These are phyloP conservation scores for Rotaria socialis DNA, from an alignment of 2,888 invertebrate species.

Conservation along the genomic window DNA sequence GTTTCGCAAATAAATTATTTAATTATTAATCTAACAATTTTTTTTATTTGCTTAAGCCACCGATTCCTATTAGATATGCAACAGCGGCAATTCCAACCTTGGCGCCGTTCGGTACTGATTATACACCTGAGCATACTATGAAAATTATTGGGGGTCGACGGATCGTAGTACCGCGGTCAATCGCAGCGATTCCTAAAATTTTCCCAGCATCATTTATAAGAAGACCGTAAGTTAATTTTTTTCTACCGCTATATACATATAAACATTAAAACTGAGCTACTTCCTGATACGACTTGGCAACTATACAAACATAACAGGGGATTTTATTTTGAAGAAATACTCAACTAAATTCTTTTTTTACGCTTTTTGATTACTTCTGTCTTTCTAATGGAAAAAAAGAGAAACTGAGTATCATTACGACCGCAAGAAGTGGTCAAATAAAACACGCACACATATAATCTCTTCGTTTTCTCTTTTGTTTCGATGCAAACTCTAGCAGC, in stretches of 20 bases:
- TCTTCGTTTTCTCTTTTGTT: not conserved
- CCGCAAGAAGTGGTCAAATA: not conserved
- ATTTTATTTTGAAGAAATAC: not conserved
- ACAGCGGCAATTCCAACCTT: not conserved
- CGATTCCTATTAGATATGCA: constrained; percentile 1
- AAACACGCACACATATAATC: not conserved
- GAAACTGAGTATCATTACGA: not conserved
- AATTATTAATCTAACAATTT: not conserved
- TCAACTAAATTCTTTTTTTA: not conserved
- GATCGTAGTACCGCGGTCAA: constrained; percentile 46
- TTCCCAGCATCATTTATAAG: not conserved
- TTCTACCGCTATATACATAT: no score
- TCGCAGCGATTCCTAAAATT: not conserved
- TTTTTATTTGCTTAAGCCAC: not conserved
- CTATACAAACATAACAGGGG: no score
- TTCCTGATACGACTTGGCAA: no score
- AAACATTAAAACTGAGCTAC: no score
- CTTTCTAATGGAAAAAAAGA: not conserved
- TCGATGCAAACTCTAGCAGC: not conserved
- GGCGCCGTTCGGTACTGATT: constrained; percentile 52
- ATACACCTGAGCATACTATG: constrained; percentile 51
- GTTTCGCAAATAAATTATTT: not conserved
- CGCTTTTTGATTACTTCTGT: not conserved
- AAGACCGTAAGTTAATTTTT: not conserved
- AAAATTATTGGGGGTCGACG: constrained; percentile 53